Evolutionary conservation across 2,113 vertebrate genomes (phyloP), one percentile per base, ranked within the genome.

Genomic region (Pelmatolapia mariae): DNA sequence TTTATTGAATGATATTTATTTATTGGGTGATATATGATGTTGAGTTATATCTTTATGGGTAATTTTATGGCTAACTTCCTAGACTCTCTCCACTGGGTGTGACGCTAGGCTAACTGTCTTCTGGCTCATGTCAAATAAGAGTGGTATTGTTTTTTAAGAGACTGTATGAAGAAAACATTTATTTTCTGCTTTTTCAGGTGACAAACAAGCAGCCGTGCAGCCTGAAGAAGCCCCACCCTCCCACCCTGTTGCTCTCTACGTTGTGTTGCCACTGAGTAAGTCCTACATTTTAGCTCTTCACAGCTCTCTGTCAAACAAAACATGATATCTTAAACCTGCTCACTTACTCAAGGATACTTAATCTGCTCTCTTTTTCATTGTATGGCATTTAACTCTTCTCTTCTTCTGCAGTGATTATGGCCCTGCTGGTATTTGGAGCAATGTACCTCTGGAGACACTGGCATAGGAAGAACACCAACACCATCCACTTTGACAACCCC

Each of bases 401-500:
- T 29, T 79, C 10, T 40, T 33, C 54, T 19, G 0, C 87, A 98
- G 98, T 88, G 3, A 66, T 97, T 8, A 22, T 97, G 5, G 82
- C 90, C 15, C 59, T 98, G 79, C 63, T 97, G 45, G 80, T 93
- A 22, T 94, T 96, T 3, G 97, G 96, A 5, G 95, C 85, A 2
- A 88, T 95, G 86, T 84, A 97, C 9, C 38, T 98, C 2, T 98
- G 97, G 97, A 97, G 95, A 95, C 96, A 97, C 85, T 99, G 98
- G 98, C 95, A 95, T 5, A 90, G 96, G 29, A 97, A 94, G 91
- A 98, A 94, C 93, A 96, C 97, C 53, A 98, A 98, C 94, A 98
- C 97, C 92, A 99, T 99, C 68, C 97, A 98, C 95, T 98, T 99
- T 7, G 96, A 96, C 90, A 99, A 98, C 82, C 98, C 98, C 0